Evolutionary conservation across 1,140 invertebrate genomes (phyloP).

Genomic region (Chelonus insularis): DNA sequence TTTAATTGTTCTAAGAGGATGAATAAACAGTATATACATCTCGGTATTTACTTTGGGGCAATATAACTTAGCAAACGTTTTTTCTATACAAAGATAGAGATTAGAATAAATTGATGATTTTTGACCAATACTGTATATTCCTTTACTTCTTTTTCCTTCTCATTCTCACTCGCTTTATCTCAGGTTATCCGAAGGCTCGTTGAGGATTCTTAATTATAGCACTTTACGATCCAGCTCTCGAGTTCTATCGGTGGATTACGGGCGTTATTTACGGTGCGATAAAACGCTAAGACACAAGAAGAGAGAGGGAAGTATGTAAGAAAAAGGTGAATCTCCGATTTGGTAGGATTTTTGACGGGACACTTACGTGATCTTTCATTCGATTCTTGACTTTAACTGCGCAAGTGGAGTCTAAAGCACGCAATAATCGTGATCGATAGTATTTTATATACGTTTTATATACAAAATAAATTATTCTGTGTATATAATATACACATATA

Average conservation of each 20-base stretch:
- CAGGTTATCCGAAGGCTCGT: constrained; percentile 27
- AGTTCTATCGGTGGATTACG: constrained; percentile 30
- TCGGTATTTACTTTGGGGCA: too few species aligned
- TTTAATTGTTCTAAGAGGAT: too few species aligned
- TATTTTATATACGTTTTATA: constrained; percentile 5
- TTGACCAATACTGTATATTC: not conserved
- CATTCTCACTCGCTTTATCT: constrained; percentile 27
- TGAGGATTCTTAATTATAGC: constrained; percentile 31
- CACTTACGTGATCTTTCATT: not conserved
- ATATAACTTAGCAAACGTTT: too few species aligned
- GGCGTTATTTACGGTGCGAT: constrained; percentile 30
- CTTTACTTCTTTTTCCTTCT: constrained; percentile 9
- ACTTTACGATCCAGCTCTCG: constrained; percentile 27
- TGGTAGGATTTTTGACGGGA: constrained; percentile 8
- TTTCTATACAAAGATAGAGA: too few species aligned
- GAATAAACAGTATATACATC: too few species aligned
- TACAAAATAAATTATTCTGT: too few species aligned
- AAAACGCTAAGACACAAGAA: constrained; percentile 20
- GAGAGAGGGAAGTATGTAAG: not conserved
- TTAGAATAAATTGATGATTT: too few species aligned
- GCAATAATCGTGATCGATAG: constrained; percentile 10
- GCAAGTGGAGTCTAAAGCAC: not conserved
- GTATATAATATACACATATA: too few species aligned
- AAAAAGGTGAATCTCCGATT: constrained; percentile 23
- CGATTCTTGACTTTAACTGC: not conserved